Evolutionary conservation across 2,888 invertebrate species (phyloP).

Genomic region (Polydesmus complanatus): DNA sequence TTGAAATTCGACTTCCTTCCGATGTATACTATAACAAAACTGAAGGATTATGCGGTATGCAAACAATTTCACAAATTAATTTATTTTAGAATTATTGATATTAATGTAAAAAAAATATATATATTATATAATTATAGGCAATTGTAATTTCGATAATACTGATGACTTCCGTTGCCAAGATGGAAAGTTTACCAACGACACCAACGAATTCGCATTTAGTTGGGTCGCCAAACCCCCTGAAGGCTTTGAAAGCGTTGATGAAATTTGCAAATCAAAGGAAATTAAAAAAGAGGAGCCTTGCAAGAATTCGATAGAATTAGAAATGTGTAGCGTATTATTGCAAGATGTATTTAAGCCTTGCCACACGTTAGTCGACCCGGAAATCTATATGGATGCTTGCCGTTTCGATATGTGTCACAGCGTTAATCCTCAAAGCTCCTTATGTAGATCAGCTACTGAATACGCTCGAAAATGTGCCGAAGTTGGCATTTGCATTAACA

Average conservation of each 20-base stretch:
- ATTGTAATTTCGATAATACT: slow-evolving; percentile 29
- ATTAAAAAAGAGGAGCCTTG: slow-evolving; percentile 48
- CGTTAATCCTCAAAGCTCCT: slow-evolving; percentile 35
- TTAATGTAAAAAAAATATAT: background rate
- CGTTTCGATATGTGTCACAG: slow-evolving; percentile 48
- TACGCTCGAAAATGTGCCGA: slow-evolving; percentile 58
- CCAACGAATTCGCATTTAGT: slow-evolving; percentile 41
- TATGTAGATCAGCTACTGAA: slow-evolving; percentile 51
- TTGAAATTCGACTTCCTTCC: slow-evolving; percentile 51
- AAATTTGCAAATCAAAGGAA: slow-evolving; percentile 12
- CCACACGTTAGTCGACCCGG: slow-evolving; percentile 55
- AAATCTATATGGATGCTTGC: slow-evolving; percentile 51
- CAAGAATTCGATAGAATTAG: slow-evolving; percentile 60
- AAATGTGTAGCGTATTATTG: slow-evolving; percentile 50
- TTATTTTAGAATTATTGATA: background rate
- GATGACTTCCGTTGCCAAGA: slow-evolving; percentile 29
- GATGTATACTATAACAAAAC: slow-evolving; percentile 53
- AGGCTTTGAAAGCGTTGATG: slow-evolving; percentile 16
- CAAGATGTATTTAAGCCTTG: slow-evolving; percentile 45
- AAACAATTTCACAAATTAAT: background rate
- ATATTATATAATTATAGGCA: slow-evolving; percentile 25
- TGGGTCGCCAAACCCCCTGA: slow-evolving; percentile 33
- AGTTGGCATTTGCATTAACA: slow-evolving; percentile 50
- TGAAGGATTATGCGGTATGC: slow-evolving; percentile 65
- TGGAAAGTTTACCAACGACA: slow-evolving; percentile 38